Evolutionary conservation across 1,140 invertebrate genomes (phyloP), one percentile per base, ranked within the genome.

Genomic region (Cyrtorhinus lividipennis): DNA sequence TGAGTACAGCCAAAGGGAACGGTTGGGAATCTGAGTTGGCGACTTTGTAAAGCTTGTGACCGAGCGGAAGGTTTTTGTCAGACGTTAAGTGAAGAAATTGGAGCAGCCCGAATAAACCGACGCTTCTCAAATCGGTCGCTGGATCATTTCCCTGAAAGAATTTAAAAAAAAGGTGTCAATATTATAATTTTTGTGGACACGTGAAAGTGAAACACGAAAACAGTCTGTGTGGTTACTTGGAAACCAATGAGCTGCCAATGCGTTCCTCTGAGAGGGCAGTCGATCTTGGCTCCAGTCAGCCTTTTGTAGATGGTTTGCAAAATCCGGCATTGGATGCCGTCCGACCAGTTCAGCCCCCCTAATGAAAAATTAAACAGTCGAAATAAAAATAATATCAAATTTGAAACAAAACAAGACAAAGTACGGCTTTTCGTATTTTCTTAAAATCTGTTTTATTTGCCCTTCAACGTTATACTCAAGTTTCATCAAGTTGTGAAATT

Each of bases 161-260:
- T 62, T 2, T 25, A 30, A 64, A 61, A 62, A 24, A 61, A 57
- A 56, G 10, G 30, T 46, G 46, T 61, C 12, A 56, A 23, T 5
- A 59, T 59, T n/a, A n/a, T n/a, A n/a, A n/a, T n/a, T n/a, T n/a
- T n/a, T n/a, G n/a, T n/a, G n/a, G n/a, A n/a, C n/a, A n/a, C n/a
- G n/a, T n/a, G n/a, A n/a, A n/a, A n/a, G n/a, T n/a, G n/a, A n/a
- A n/a, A n/a, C n/a, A n/a, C n/a, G n/a, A n/a, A n/a, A n/a, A n/a
- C n/a, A n/a, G n/a, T n/a, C n/a, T n/a, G n/a, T n/a, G 5, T 38
- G 30, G 30, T 26, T 66, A 73, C 80, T 76, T 81, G 80, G 69
- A 81, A 81, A 18, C 80, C 80, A 64, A 81, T 77, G 56, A 75
- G 71, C 66, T 81, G 79, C 80, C 80, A 81, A 66, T 81, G 80